These are phyloP conservation scores for Alauda arvensis DNA, from an alignment of 2,797 vertebrate species.

Conservation along the genomic window DNA sequence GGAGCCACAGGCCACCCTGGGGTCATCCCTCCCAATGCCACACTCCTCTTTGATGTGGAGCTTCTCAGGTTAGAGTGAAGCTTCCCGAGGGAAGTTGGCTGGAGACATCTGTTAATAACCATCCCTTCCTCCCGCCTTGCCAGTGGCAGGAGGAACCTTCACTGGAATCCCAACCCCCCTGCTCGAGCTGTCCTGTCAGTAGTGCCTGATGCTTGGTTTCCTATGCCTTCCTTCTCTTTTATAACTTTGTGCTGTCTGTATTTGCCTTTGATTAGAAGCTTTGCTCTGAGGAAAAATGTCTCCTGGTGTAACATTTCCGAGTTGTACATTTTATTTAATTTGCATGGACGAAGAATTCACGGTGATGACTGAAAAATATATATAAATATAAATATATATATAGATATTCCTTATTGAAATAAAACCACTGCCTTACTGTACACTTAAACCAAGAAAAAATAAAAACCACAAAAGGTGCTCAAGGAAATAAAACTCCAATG, in stretches of 20 bases:
- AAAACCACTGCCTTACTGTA: slow-evolving; percentile 86
- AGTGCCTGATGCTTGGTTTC: slow-evolving; percentile 24
- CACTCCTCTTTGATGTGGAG: slow-evolving; percentile 96
- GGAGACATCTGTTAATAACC: slow-evolving; percentile 54
- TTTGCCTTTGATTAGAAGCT: slow-evolving; percentile 61
- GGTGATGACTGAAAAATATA: slow-evolving; percentile 48
- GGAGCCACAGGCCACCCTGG: slow-evolving; percentile 93
- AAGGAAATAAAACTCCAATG: slow-evolving; percentile 60
- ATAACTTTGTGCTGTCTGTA: slow-evolving; percentile 54
- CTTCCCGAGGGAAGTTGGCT: slow-evolving; percentile 26
- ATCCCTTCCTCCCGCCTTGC: slow-evolving; percentile 26
- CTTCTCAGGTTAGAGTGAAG: slow-evolving; percentile 94
- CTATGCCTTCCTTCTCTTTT: slow-evolving; percentile 64
- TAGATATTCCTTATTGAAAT: slow-evolving; percentile 62
- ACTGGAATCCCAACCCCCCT: slow-evolving; percentile 29
- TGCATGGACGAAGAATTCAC: slow-evolving; percentile 68
- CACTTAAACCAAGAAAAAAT: slow-evolving; percentile 71
- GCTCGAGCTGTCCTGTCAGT: slow-evolving; percentile 67
- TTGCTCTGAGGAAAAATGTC: slow-evolving; percentile 64
- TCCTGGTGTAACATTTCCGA: slow-evolving; percentile 63
- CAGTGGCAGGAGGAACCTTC: background rate
- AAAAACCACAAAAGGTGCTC: slow-evolving; percentile 72
- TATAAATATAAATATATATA: slow-evolving; percentile 56
- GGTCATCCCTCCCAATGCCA: slow-evolving; percentile 96
- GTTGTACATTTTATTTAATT: slow-evolving; percentile 80